Evolutionary conservation across 2,113 vertebrate genomes (phyloP).

Genomic region (Meles meles): DNA sequence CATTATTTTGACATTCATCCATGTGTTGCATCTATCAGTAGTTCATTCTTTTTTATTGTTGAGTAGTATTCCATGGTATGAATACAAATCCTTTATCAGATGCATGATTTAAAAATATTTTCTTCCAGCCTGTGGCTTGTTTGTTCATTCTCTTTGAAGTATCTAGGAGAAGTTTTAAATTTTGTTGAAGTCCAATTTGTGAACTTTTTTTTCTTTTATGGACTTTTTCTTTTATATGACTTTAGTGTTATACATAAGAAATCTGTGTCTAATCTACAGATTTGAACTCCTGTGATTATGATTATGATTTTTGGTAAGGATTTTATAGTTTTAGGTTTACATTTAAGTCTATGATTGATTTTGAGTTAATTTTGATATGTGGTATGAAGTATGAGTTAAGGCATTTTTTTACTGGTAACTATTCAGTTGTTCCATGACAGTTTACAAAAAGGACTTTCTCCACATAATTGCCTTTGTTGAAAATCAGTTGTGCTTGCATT

Average conservation of each 20-base stretch:
- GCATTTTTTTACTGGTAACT: neutral
- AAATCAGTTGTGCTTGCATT: neutral
- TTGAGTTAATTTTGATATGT: neutral
- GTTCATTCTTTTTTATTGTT: neutral
- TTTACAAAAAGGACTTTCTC: neutral
- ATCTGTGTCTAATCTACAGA: neutral
- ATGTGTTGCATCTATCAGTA: neutral
- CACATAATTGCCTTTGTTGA: neutral
- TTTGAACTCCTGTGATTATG: neutral
- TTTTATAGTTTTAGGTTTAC: conserved; percentile 1
- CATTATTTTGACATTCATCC: conserved; percentile 28
- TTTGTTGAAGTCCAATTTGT: neutral
- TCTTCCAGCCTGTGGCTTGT: neutral
- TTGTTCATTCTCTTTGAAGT: neutral
- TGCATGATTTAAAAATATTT: neutral
- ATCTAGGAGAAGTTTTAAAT: neutral
- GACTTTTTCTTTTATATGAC: too few species aligned
- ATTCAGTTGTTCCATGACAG: neutral
- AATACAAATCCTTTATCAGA: neutral
- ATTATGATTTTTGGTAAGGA: neutral
- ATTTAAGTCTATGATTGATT: neutral
- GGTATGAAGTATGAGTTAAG: neutral
- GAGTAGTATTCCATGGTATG: neutral
- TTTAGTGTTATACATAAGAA: neutral
- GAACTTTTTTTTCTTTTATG: neutral